Base-by-base conservation (phyloP, 2,797 vertebrate genomes). In the Distichodus sexfasciatus region DNA sequence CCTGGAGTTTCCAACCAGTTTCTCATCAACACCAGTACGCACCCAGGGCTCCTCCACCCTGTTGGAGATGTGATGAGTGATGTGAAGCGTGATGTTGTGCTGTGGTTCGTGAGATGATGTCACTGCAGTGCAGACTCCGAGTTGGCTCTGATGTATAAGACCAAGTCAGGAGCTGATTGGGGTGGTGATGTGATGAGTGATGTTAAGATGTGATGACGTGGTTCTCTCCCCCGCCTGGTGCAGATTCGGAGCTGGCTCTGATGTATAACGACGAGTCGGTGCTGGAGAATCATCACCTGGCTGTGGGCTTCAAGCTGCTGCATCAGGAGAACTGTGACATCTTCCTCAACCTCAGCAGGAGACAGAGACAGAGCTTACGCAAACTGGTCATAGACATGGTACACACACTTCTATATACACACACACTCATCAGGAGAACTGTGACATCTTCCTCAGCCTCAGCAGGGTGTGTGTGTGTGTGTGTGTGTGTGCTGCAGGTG, bases 1-100 rank as follows among this genome's bases (percentile, higher is more conserved):
- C 93, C 94, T 0, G 93, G 94, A 2, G 94, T 95, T 54, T 95
- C 93, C 73, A 94, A 94, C 81, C 93, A 94, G 88, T 94, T 94
- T 81, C 92, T 94, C 78, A 94, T 94, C 85, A 94, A 93, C 81
- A 94, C 93, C 74, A 95, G 94, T 94, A 84, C 92, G 91, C 47
- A 15, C 11, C 40, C 23, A 4, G 31, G 5, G n/a, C n/a, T n/a
- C n/a, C n/a, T n/a, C n/a, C n/a, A n/a, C n/a, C n/a, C n/a, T n/a
- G n/a, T n/a, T n/a, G n/a, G n/a, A n/a, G n/a, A n/a, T n/a, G n/a
- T n/a, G n/a, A n/a, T n/a, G n/a, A n/a, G n/a, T n/a, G n/a, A n/a
- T n/a, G n/a, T n/a, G n/a, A n/a, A n/a, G n/a, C n/a, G n/a, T n/a
- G n/a, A n/a, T n/a, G n/a, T n/a, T n/a, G n/a, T n/a, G n/a, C n/a